phyloP scores from a whole-genome alignment of 2,888 invertebrate genomes.

The Meliscaeva auricollis region DNA sequence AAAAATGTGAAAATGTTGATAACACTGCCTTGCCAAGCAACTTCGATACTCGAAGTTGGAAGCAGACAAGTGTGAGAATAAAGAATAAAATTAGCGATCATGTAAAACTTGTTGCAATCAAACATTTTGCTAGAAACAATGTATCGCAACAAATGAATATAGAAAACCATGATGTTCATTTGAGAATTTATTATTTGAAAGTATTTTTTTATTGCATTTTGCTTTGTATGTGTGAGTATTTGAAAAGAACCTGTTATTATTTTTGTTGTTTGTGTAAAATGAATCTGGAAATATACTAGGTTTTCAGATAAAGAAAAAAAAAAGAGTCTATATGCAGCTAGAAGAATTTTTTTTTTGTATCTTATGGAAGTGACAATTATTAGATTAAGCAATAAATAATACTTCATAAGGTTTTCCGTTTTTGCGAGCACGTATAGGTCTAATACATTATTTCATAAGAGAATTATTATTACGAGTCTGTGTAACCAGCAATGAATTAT shows the following conservation, averaged over 20 bases:
- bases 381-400: not conserved
- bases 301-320: not conserved
- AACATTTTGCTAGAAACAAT: not conserved
- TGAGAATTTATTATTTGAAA: too few species aligned
- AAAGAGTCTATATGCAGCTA: not conserved
- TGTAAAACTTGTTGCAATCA: slow-evolving; percentile 9
- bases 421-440: slow-evolving; percentile 11
- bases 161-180: too few species aligned
- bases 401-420: not conserved
- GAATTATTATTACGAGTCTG: not conserved
- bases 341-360: not conserved
- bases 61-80: not conserved
- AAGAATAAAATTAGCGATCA: slow-evolving; percentile 27
- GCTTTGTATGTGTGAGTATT: not conserved
- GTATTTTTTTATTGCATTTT: not conserved
- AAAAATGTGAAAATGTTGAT: not conserved
- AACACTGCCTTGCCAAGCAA: not conserved
- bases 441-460: slow-evolving; percentile 13
- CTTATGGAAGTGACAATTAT: slow-evolving; percentile 20
- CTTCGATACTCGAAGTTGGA: slow-evolving; percentile 56
- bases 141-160: not conserved
- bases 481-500: not conserved
- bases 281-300: slow-evolving; percentile 13
- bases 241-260: slow-evolving; percentile 22
- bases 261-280: not conserved